Percentiles rank a stretch among this genome's conserved stretches.
These are phyloP conservation scores for Mesoclemmys tuberculata DNA, from an alignment of 2,113 vertebrate genomes.

Conservation along the genomic window DNA sequence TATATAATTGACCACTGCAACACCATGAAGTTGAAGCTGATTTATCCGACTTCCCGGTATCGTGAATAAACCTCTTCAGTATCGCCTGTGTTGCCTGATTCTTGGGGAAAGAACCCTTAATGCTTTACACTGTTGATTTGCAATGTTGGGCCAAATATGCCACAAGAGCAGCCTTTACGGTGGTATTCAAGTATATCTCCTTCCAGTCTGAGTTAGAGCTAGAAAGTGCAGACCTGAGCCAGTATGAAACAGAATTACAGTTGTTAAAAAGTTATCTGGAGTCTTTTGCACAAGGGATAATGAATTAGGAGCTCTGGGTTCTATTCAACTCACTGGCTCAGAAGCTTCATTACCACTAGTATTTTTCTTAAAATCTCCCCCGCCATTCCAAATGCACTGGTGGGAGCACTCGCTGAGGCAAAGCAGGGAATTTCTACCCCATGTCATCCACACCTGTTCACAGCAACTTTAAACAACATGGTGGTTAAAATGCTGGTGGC, in stretches of 20 bases:
- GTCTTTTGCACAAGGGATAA: background rate
- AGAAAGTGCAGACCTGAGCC: background rate
- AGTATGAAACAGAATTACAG: background rate
- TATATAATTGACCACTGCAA: too few species aligned
- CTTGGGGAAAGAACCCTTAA: too few species aligned
- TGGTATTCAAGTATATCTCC: background rate
- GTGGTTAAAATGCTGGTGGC: background rate
- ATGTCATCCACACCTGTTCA: background rate
- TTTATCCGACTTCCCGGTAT: too few species aligned
- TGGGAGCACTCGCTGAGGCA: background rate
- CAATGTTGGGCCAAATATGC: background rate
- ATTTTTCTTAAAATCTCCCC: background rate
- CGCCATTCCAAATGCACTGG: background rate
- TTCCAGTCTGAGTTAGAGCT: background rate
- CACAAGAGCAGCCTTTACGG: background rate
- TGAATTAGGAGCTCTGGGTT: background rate
- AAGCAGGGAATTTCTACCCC: background rate
- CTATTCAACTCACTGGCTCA: rapidly evolving
- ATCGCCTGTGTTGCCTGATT: too few species aligned
- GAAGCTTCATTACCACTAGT: background rate
- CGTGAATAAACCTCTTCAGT: too few species aligned
- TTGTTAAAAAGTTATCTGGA: background rate
- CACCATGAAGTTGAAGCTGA: too few species aligned
- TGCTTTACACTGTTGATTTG: rapidly evolving
- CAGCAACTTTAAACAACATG: background rate